Evolutionary conservation across 1,140 invertebrate species (phyloP), one percentile per base, ranked within the genome.

Genomic region (Himalopsyche phryganea): DNA sequence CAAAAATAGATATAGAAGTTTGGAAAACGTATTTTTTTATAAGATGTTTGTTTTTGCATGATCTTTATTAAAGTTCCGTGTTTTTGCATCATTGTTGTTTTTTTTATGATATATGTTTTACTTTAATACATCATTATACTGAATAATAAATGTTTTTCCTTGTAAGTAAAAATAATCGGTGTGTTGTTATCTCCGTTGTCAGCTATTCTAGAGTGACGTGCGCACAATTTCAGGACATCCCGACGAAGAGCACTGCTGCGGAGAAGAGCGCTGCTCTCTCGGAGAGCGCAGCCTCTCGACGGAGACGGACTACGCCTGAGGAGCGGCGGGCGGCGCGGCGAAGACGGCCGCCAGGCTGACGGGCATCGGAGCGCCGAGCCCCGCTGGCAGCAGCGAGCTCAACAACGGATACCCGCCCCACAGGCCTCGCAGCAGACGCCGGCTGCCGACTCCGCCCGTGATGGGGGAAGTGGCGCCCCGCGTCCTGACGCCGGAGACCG

Each of bases 221-320:
- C 19, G 0, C 46, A 18, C 62, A 28, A 28, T 28, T 50, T 10
- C 40, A 64, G 61, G 57, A 2, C 52, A 57, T 33, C 61, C 61
- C 6, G 67, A 68, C 68, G 75, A 60, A 68, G 77, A 66, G 17
- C 65, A 65, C 50, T 57, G 63, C 45, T 66, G 61, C 50, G 64
- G 65, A 32, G 55, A 67, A 58, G 61, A 63, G 52, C 47, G 68
- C 44, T 66, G 67, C 49, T 71, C 83, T 62, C 71, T 79, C 69
- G 68, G 83, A 67, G 79, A 84, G 76, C 70, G 85, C 67, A 71
- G 82, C 68, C 71, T 87, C 32, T 83, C 85, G 13, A 87, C 85
- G 1, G 85, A 88, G 71, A 88, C 85, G 38, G 86, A 88, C 74
- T 87, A 88, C 69, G 85, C 85, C 77, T 88, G 81, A 86, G 75